Evolutionary conservation across 2,888 invertebrate genomes (phyloP).

Genomic region (Bellardia pandia): DNA sequence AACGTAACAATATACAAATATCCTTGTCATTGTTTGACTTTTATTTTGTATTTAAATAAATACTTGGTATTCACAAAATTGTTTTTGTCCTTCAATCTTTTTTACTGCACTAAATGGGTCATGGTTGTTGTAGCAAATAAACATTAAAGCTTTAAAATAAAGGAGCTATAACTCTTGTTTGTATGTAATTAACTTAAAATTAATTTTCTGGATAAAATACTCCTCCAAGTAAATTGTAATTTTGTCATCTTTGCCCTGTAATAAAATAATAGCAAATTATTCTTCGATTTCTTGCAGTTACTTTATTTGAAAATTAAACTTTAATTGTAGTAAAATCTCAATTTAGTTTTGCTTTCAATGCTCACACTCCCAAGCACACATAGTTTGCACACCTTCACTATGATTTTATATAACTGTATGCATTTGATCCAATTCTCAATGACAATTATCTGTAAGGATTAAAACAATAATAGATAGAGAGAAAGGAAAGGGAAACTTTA

Average conservation of each 20-base stretch:
- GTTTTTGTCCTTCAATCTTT: conserved; percentile 27
- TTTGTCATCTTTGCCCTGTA: not conserved
- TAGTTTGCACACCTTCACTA: too few relatives aligned
- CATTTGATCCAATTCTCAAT: conserved; percentile 29
- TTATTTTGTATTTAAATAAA: conserved; percentile 37
- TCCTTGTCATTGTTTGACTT: conserved; percentile 47
- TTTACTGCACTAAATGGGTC: conserved; percentile 44
- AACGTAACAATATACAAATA: not conserved
- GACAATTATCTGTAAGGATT: conserved; percentile 44
- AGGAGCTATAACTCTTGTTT: not conserved
- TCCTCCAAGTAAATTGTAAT: not conserved
- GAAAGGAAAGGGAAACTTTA: conserved; percentile 57
- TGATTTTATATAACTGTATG: not conserved
- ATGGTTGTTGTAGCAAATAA: conserved; percentile 18
- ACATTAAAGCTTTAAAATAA: not conserved
- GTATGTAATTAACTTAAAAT: not conserved
- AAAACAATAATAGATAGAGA: conserved; percentile 26
- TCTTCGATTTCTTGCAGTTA: not conserved
- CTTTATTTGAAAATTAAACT: conserved; percentile 7
- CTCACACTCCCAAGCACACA: not conserved
- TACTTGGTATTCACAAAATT: conserved; percentile 17
- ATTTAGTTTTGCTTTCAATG: conserved; percentile 15
- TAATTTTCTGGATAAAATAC: not conserved
- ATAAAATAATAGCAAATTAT: not conserved
- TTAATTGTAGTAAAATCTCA: conserved; percentile 13